These are phyloP conservation scores for Sesia apiformis DNA, from an alignment of 2,888 invertebrate species.

Conservation along the genomic window DNA sequence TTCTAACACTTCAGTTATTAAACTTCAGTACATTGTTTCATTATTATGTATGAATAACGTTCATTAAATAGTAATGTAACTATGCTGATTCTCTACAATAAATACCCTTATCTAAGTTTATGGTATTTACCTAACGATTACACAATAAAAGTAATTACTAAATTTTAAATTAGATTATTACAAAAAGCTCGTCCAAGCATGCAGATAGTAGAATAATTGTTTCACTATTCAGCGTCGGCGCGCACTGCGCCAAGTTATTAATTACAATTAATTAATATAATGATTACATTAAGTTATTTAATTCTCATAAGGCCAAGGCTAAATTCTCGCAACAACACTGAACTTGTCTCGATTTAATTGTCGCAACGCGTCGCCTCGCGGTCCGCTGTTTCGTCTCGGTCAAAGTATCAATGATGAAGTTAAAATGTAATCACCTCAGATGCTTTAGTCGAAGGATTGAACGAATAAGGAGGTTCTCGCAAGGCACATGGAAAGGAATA, in stretches of 20 bases:
- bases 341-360: slow-evolving; percentile 52
- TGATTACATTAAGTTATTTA: slow-evolving; percentile 69
- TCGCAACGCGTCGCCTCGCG: slow-evolving; percentile 42
- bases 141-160: slow-evolving; percentile 70
- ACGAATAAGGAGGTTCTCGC: slow-evolving; percentile 13
- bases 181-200: slow-evolving; percentile 76
- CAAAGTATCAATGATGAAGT: slow-evolving; percentile 7
- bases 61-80: slow-evolving; percentile 66
- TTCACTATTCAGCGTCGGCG: slow-evolving; percentile 66
- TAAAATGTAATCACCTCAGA: slow-evolving; percentile 5
- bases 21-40: slow-evolving; percentile 59
- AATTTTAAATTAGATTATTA: slow-evolving; percentile 72
- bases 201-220: slow-evolving; percentile 69
- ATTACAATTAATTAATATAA: slow-evolving; percentile 55
- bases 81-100: slow-evolving; percentile 68
- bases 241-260: slow-evolving; percentile 49
- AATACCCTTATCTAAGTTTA: slow-evolving; percentile 71
- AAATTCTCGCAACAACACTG: slow-evolving; percentile 73
- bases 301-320: slow-evolving; percentile 75
- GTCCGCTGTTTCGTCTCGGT: slow-evolving; percentile 3
- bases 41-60: slow-evolving; percentile 68
- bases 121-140: slow-evolving; percentile 67
- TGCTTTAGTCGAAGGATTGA: background rate
- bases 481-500: slow-evolving; percentile 63
- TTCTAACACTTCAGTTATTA: slow-evolving; percentile 57